phyloP scores from a whole-genome alignment of 2,888 invertebrate species.

The Petrophora chlorosata region DNA sequence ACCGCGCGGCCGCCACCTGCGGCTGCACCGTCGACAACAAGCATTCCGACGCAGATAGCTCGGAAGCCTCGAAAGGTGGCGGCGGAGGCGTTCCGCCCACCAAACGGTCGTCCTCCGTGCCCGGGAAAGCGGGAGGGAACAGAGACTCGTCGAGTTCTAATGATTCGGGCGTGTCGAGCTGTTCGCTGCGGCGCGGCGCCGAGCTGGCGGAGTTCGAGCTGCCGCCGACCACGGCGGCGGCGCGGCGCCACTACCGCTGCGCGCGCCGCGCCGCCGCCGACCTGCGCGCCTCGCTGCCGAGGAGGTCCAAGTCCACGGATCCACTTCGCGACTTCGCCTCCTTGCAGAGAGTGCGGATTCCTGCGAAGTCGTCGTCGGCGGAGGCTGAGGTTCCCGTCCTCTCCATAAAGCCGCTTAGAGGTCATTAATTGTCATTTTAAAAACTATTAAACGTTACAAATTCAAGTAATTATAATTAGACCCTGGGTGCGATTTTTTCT shows the following conservation, averaged over 20 bases:
- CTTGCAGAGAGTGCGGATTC: conserved; percentile 82
- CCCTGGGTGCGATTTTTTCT: too few relatives aligned
- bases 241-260: conserved; percentile 82
- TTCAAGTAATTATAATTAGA: too few relatives aligned
- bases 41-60: conserved; percentile 71
- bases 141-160: conserved; percentile 92
- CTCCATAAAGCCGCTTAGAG: conserved; percentile 81
- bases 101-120: conserved; percentile 71
- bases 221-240: conserved; percentile 81
- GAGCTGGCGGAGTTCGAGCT: conserved; percentile 84
- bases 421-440: conserved; percentile 43
- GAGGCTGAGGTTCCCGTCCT: conserved; percentile 90
- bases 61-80: conserved; percentile 59
- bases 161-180: conserved; percentile 90
- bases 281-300: conserved; percentile 82
- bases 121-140: conserved; percentile 87
- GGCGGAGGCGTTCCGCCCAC: conserved; percentile 39
- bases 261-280: conserved; percentile 82
- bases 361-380: conserved; percentile 88
- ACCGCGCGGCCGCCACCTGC: conserved; percentile 66
- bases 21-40: conserved; percentile 55
- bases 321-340: conserved; percentile 82
- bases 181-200: conserved; percentile 82
- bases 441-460: too few relatives aligned
- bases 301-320: conserved; percentile 88